Conservation (phyloP, 2,113 vertebrate genomes). For the Pyrgilauda ruficollis region DNA sequence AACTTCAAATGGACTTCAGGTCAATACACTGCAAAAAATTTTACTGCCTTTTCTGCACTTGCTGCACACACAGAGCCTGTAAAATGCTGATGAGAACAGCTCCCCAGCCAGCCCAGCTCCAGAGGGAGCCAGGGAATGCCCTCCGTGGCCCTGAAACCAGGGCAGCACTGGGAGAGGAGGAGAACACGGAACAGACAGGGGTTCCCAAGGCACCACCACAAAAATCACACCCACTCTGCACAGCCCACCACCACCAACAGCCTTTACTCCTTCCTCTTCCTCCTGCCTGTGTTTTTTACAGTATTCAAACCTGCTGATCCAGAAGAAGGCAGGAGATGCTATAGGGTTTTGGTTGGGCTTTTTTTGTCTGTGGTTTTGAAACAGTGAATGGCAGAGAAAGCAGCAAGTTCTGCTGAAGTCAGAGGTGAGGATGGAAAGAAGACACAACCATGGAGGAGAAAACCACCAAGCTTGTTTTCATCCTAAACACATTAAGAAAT, state of each 20-base stretch:
- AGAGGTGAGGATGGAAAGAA: background rate
- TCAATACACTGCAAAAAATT: conserved; percentile 17
- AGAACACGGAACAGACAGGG: rapidly evolving
- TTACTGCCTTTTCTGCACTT: conserved; percentile 15
- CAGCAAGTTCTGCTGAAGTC: background rate
- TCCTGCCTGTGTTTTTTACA: rapidly evolving
- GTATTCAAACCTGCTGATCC: background rate
- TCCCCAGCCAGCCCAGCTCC: background rate
- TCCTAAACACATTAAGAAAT: background rate
- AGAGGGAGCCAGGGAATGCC: background rate
- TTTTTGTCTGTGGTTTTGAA: background rate
- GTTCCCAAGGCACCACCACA: background rate
- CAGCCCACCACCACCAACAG: rapidly evolving
- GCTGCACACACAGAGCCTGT: background rate
- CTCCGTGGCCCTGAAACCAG: background rate
- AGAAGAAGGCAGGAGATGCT: background rate
- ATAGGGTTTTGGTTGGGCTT: rapidly evolving
- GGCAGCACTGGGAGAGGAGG: background rate
- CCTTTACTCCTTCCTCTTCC: background rate
- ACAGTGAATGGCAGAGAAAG: background rate
- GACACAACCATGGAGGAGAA: rapidly evolving
- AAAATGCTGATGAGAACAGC: background rate
- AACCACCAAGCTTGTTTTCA: background rate
- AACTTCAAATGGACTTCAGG: conserved; percentile 55
- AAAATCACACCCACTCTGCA: background rate